Base-by-base conservation (phyloP, 2,888 invertebrate genomes). In the Perithous albicinctus region DNA sequence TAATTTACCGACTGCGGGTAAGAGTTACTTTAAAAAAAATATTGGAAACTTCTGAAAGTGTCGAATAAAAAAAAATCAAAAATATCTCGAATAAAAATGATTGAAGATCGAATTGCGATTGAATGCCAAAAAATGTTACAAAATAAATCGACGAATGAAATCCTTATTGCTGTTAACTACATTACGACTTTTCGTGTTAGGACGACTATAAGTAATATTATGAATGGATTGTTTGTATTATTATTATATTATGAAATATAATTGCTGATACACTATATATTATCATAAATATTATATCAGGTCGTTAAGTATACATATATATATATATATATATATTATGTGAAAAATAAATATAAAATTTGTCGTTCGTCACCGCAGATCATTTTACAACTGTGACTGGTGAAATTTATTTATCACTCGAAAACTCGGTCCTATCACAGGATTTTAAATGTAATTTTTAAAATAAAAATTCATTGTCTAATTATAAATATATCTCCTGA, bases 281-380 rank as follows among this genome's bases (percentile, higher is more conserved):
- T 26, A 51, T 43, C n/a, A n/a, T n/a, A n/a, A n/a, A n/a, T n/a
- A n/a, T n/a, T n/a, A n/a, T 18, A 32, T 43, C 51, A 51, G 7
- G 29, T 38, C 48, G 46, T 46, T 54, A 41, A n/a, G n/a, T n/a
- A n/a, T n/a, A n/a, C n/a, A n/a, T n/a, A n/a, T 35, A 35, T 10
- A 63, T 29, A 56, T 35, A 66, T 43, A 59, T 70, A 59, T 26
- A 59, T 59, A 43, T 69, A 38, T 59, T 66, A 15, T 18, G 32
- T 41, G 12, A 74, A 51, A 64, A 80, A 75, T 67, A 79, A 80
- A 80, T 69, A 67, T 15, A 54, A 6, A 75, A 74, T 63, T 80
- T 75, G 74, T 80, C 79, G 74, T 75, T 80, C 69, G 70, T 75
- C 54, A 32, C 69, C 63, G 67, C 73, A 69, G 61, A 75, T 54